phyloP scores from a whole-genome alignment of 2,888 invertebrate species.

The Mythimna pallens region DNA sequence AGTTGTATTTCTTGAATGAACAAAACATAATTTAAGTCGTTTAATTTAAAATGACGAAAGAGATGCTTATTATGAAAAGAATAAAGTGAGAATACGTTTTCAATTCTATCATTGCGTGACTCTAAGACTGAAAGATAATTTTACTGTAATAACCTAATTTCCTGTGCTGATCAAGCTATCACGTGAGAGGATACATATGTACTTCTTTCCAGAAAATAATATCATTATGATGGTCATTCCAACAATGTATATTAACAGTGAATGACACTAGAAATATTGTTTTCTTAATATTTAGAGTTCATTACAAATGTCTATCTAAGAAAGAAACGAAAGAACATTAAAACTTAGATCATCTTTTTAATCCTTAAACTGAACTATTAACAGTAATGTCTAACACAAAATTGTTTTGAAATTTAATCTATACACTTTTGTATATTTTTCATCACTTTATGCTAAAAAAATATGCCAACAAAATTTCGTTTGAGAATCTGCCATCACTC shows the following conservation, averaged over 20 bases:
- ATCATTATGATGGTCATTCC: neutral
- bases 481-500: no score
- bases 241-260: neutral
- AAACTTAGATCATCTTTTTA: neutral
- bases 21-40: slow-evolving; percentile 5
- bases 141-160: slow-evolving; percentile 11
- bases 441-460: no score
- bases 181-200: neutral
- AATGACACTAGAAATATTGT: neutral
- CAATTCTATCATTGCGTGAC: slow-evolving; percentile 1
- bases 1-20: slow-evolving; percentile 18
- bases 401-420: no score
- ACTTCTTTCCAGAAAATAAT: neutral
- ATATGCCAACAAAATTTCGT: no score
- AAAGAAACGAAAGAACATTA: no score
- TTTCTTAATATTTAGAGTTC: neutral
- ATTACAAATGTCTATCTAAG: no score
- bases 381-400: no score
- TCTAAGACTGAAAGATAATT: slow-evolving; percentile 10
- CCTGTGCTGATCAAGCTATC: neutral
- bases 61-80: neutral
- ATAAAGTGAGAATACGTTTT: slow-evolving; percentile 3
- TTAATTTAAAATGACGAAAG: neutral
- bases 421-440: no score
- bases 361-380: no score